Conservation (phyloP, 2,888 invertebrate species). For the Caenorhabditis sp. region DNA sequence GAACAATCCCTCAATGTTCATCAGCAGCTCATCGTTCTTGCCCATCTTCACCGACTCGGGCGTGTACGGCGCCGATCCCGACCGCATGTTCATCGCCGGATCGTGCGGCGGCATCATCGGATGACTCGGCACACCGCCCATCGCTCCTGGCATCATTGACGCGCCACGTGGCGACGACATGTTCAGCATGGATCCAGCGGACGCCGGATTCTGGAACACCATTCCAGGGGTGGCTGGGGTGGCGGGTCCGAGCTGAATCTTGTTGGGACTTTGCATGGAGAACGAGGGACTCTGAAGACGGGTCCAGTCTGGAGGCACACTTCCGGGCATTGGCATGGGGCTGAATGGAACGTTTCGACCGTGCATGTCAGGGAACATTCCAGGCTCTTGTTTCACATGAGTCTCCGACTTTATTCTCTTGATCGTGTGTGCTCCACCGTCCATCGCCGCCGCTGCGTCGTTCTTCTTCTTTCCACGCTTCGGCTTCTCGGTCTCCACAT, state of each 20-base stretch:
- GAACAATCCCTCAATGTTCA: slow-evolving; percentile 21
- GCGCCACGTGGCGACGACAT: slow-evolving; percentile 46
- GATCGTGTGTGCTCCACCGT: slow-evolving; percentile 24
- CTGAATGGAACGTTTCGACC: slow-evolving; percentile 39
- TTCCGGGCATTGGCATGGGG: slow-evolving; percentile 60
- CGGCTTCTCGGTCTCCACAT: slow-evolving; percentile 40
- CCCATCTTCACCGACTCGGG: slow-evolving; percentile 56
- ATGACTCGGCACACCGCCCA: background rate
- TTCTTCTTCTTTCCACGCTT: slow-evolving; percentile 52
- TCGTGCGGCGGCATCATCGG: slow-evolving; percentile 37
- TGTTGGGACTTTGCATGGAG: slow-evolving; percentile 60
- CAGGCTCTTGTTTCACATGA: slow-evolving; percentile 51
- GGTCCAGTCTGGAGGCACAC: slow-evolving; percentile 55
- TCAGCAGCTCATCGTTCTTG: slow-evolving; percentile 40
- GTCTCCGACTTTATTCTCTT: slow-evolving; percentile 63
- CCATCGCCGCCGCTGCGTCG: slow-evolving; percentile 2
- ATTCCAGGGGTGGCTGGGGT: slow-evolving; percentile 53
- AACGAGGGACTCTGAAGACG: slow-evolving; percentile 57
- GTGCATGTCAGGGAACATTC: slow-evolving; percentile 37
- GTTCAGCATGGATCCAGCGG: slow-evolving; percentile 50
- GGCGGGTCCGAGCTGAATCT: slow-evolving; percentile 41
- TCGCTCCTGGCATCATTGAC: slow-evolving; percentile 18
- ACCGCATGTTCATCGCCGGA: slow-evolving; percentile 9
- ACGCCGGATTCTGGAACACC: slow-evolving; percentile 50
- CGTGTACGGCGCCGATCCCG: slow-evolving; percentile 63